A percentile compares a stretch with the other conserved stretches of the same genome.
Conservation (phyloP, 2,113 vertebrate genomes). For the Sus scrofa region T2T-Sscrofa CM000819.6:24628501-24629000, state of each 20-base stretch:
- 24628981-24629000: background rate
- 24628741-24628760: background rate
- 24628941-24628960: background rate
- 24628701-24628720: background rate
- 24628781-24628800: background rate
- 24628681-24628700: background rate
- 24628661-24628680: background rate
- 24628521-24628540: slow-evolving; percentile 9
- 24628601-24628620: background rate
- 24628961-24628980: background rate
- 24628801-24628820: background rate
- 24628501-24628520: background rate
- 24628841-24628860: background rate
- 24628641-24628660: background rate
- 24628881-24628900: background rate
- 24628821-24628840: background rate
- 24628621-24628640: background rate
- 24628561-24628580: background rate
- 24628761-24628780: background rate
- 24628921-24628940: background rate
- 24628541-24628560: slow-evolving; percentile 40
- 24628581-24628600: background rate
- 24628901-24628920: background rate
- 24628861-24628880: background rate
- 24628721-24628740: background rate